phyloP scores from a whole-genome alignment of 64 coral and sea anemone genomes.

The Platygyra sinensis region DNA sequence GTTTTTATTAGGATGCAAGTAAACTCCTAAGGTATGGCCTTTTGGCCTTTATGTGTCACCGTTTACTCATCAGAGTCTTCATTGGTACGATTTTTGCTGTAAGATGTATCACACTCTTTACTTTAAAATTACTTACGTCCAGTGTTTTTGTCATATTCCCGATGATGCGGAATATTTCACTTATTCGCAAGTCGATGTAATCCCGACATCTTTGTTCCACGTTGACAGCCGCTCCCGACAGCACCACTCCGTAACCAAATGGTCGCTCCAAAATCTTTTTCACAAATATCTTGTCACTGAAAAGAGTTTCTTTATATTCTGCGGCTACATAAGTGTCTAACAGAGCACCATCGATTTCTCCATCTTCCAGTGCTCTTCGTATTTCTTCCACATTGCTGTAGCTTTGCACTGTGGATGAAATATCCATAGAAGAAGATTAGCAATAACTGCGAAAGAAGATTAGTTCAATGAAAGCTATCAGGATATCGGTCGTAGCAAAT shows the following conservation, averaged over 20 bases:
- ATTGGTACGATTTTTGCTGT: not conserved
- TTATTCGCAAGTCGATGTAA: not conserved
- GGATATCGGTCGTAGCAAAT: too few relatives aligned
- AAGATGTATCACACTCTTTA: not conserved
- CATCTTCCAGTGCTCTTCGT: conserved; percentile 5
- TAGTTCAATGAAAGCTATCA: too few relatives aligned
- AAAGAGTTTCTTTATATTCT: conserved; percentile 16
- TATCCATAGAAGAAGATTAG: not conserved
- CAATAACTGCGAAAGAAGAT: too few relatives aligned
- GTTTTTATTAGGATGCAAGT: not conserved
- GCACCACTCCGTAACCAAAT: conserved; percentile 59
- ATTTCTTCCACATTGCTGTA: conserved; percentile 22
- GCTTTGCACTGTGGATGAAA: conserved; percentile 28
- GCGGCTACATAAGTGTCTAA: conserved; percentile 53
- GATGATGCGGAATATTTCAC: conserved; percentile 1
- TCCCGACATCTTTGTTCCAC: conserved; percentile 43
- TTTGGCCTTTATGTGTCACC: not conserved
- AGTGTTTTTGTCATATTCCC: conserved; percentile 17
- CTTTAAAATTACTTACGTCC: not conserved
- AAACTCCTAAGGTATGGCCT: too few relatives aligned
- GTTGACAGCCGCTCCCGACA: conserved; percentile 19
- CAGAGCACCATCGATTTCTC: conserved; percentile 29
- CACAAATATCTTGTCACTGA: not conserved
- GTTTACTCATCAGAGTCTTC: not conserved
- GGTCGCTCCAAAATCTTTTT: conserved; percentile 15